phyloP scores from a whole-genome alignment of 2,797 vertebrate species.

The Geotrypetes seraphini region DNA sequence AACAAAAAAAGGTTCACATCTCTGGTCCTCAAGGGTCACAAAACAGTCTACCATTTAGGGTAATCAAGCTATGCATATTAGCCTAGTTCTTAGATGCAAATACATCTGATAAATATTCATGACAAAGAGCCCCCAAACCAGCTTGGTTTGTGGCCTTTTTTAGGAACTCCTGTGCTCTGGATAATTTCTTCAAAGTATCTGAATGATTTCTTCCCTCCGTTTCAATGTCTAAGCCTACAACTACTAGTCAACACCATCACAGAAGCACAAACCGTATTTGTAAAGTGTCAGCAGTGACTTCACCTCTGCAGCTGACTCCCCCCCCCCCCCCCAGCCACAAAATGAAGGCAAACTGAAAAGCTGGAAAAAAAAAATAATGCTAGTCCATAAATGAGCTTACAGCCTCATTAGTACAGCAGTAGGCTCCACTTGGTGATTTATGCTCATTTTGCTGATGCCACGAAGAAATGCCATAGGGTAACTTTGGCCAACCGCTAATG shows the following conservation, averaged over 20 bases:
- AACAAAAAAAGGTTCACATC: too few species aligned
- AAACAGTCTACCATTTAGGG: too few species aligned
- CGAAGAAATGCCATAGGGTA: constrained; percentile 88
- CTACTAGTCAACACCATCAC: constrained; percentile 45
- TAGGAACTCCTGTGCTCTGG: constrained; percentile 73
- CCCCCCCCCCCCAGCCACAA: constrained; percentile 59
- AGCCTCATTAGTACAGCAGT: constrained; percentile 92
- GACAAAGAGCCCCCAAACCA: too few species aligned
- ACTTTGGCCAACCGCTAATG: constrained; percentile 88
- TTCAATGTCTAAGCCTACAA: not conserved
- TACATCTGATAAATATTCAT: too few species aligned
- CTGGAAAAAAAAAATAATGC: constrained; percentile 90
- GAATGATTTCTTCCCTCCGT: constrained; percentile 45
- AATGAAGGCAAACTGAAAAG: constrained; percentile 70
- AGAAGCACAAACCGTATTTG: constrained; percentile 60
- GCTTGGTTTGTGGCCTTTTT: too few species aligned
- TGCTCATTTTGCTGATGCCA: constrained; percentile 81
- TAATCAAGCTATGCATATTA: too few species aligned
- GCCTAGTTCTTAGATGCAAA: too few species aligned
- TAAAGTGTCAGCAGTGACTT: constrained; percentile 71
- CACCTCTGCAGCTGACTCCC: constrained; percentile 58
- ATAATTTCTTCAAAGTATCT: constrained; percentile 67
- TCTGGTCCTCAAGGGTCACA: too few species aligned
- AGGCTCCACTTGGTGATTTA: constrained; percentile 77
- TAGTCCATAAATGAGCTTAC: constrained; percentile 82